phyloP scores from a whole-genome alignment of 2,888 invertebrate genomes.

The Ochlodes sylvanus region DNA sequence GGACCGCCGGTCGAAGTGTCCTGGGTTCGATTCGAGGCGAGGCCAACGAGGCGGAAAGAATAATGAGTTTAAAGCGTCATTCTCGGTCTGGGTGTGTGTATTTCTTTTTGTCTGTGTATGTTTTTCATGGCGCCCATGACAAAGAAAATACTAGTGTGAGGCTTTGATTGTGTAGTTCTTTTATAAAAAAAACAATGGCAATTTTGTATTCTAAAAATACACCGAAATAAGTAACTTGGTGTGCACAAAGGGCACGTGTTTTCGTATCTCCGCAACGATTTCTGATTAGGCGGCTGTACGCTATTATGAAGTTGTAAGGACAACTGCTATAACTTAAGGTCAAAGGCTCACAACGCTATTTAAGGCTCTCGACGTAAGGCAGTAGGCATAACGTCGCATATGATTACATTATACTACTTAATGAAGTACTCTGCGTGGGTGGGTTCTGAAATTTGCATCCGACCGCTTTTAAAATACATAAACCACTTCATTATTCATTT shows the following conservation, averaged over 20 bases:
- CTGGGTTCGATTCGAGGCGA: too few relatives aligned
- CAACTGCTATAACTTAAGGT: constrained; percentile 41
- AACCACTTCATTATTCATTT: constrained; percentile 40
- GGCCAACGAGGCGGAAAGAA: too few relatives aligned
- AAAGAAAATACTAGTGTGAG: too few relatives aligned
- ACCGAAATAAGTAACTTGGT: too few relatives aligned
- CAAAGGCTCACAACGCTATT: constrained; percentile 47
- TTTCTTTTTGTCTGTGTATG: too few relatives aligned
- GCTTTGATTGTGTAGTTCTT: too few relatives aligned
- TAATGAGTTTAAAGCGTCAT: too few relatives aligned
- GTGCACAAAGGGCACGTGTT: constrained; percentile 1
- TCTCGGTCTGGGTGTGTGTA: too few relatives aligned
- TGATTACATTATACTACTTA: constrained; percentile 47
- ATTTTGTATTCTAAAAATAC: too few relatives aligned
- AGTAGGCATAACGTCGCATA: constrained; percentile 54
- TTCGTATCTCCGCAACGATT: constrained; percentile 2
- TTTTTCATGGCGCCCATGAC: too few relatives aligned
- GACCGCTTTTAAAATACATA: constrained; percentile 46
- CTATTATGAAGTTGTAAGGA: constrained; percentile 34
- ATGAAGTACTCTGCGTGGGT: constrained; percentile 38
- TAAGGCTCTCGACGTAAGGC: constrained; percentile 50
- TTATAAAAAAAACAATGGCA: too few relatives aligned
- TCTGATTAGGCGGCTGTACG: constrained; percentile 6
- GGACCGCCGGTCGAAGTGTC: too few relatives aligned
- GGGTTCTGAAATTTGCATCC: constrained; percentile 46